Base-by-base conservation (phyloP, 2,888 invertebrate species). In the Schizotus pectinicornis region DNA sequence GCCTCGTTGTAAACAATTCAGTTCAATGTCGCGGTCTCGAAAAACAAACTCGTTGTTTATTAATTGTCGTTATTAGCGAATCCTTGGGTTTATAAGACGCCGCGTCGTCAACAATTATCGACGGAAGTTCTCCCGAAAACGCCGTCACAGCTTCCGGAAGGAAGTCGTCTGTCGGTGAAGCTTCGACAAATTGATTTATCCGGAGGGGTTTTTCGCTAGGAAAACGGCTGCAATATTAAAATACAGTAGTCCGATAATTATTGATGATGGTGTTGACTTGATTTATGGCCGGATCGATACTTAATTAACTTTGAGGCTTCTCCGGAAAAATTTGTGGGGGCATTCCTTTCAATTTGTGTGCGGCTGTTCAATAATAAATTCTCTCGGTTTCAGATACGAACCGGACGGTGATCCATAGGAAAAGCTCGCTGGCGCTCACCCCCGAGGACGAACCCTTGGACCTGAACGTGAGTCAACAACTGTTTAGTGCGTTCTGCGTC, bases 391-490 rank as follows among this genome's bases (percentile, higher is more conserved):
- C 87, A 63, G 85, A 86, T 68, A 83, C 86, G 54, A 86, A 79
- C 46, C 78, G 81, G 61, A 67, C 72, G 72, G 85, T 76, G 81
- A 84, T 87, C 51, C 81, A 83, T 67, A 83, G 88, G 65, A 88
- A 88, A 74, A 87, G 87, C 65, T 89, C 88, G 13, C 81, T 88
- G 52, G 88, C 88, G 33, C 81, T 88, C 52, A 89, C 88, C 51
- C 88, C 88, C 1, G 88, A 89, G 77, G 88, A 89, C 77, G 88
- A 89, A 74, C 84, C 87, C 9, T 79, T 88, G 72, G 88, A 89
- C 74, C 81, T 86, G 79, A 82, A 86, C 81, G 88, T 88, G 83
- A 87, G 87, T 85, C 35, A 50, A 51, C 35, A 42, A 48, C 35
- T 36, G 3, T 11, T 30, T 2, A 12, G 1, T n/a, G 2, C 7